Conservation (phyloP, 1,140 invertebrate genomes). For the Euborellia annulipes region DNA sequence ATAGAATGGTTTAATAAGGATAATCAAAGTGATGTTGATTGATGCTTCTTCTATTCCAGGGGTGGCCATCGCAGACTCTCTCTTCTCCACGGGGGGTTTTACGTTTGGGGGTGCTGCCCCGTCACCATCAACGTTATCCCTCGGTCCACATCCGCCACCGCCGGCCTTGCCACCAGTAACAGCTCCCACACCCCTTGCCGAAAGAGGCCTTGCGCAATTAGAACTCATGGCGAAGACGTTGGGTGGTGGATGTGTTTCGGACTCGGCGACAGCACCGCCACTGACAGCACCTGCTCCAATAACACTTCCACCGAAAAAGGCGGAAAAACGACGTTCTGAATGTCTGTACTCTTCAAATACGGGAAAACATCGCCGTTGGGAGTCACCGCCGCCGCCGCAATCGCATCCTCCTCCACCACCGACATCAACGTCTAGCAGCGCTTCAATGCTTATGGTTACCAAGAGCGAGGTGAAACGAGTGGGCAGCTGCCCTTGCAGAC, state of each 20-base stretch:
- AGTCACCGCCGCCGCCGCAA: not conserved
- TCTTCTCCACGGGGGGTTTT: no score
- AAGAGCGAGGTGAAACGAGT: no score
- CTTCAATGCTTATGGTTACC: no score
- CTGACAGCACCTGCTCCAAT: no score
- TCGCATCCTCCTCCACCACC: no score
- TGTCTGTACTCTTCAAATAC: not conserved
- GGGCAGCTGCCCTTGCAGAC: no score
- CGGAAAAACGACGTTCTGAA: not conserved
- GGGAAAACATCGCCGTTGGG: not conserved
- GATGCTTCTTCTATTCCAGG: no score
- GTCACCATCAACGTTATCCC: not conserved
- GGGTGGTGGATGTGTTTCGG: not conserved
- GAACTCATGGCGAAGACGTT: conserved; percentile 11
- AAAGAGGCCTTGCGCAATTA: conserved; percentile 10
- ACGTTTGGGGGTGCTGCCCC: not conserved
- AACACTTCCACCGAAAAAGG: not conserved
- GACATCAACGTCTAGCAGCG: no score
- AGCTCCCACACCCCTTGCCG: not conserved
- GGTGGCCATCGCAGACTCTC: no score
- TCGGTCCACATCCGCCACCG: conserved; percentile 1
- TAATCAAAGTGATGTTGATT: no score
- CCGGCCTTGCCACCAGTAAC: not conserved
- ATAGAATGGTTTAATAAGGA: no score
- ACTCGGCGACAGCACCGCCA: not conserved